Evolutionary conservation across 2,113 vertebrate genomes (phyloP).

Genomic region (Ciconia stormi): DNA sequence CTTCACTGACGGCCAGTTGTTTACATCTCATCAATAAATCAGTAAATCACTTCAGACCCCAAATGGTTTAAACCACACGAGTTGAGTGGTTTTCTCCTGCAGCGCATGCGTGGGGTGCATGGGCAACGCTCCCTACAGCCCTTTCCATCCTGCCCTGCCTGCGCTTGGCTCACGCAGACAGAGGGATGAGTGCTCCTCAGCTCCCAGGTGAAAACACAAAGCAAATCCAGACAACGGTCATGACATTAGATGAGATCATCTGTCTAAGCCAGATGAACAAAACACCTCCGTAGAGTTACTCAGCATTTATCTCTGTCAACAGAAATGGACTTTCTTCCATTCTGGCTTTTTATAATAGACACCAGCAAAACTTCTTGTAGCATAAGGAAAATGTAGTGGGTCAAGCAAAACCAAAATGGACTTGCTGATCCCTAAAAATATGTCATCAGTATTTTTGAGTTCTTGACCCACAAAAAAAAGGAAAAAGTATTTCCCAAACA

Average conservation of each 20-base stretch:
- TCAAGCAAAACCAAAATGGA: not conserved
- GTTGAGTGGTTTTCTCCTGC: not conserved
- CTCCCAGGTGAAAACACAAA: not conserved
- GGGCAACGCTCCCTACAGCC: too few relatives aligned
- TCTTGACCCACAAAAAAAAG: not conserved
- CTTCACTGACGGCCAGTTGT: not conserved
- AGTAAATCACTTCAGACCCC: not conserved
- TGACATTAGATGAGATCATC: not conserved
- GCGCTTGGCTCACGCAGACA: fast-evolving
- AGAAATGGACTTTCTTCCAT: not conserved
- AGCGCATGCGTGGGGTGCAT: fast-evolving
- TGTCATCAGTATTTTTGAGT: not conserved
- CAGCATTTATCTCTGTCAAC: not conserved
- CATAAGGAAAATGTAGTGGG: not conserved
- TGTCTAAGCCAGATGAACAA: not conserved
- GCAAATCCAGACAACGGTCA: not conserved
- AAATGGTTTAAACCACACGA: not conserved
- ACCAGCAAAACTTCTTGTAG: not conserved
- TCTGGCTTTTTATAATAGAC: not conserved
- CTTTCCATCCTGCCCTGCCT: not conserved
- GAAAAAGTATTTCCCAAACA: not conserved
- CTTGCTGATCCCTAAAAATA: not conserved
- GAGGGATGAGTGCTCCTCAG: not conserved
- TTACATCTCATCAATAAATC: not conserved
- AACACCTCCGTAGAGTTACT: not conserved